Evolutionary conservation across 1,140 invertebrate genomes (phyloP), one percentile per base, ranked within the genome.

Genomic region (Heliconius hewitsoni): DNA sequence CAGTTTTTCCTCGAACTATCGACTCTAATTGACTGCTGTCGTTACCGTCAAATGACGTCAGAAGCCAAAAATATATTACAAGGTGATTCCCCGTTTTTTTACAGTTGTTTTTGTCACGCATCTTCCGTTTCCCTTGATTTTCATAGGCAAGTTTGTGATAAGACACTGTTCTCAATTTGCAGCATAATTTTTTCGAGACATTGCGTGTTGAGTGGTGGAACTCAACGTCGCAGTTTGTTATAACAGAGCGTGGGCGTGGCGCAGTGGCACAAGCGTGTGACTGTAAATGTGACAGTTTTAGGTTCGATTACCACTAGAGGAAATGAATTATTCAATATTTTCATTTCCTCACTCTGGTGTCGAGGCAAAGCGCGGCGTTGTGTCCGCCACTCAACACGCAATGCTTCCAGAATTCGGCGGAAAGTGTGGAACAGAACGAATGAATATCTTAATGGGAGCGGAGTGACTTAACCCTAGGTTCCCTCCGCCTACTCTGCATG

Each of bases 41-140:
- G 8, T 57, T 11, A 13, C 13, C n/a, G 27, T 27, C 60, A 66
- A 66, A 30, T 30, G 60, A 30, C 13, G 27, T 66, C 60, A 30
- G 27, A 30, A 30, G 60, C 60, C 60, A 66, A 66, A 66, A 66
- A 66, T 66, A 66, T 66, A 66, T 66, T 16, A 66, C 60, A 66
- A 66, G 60, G 23, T 66, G 60, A 66, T 27, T 66, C 27, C 27
- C 55, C 52, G 52, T 46, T 23, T 66, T 66, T 30, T 66, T 66
- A 0, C 60, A 16, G 11, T 66, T 27, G 60, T 66, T 66, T 66
- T 30, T 66, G 5, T 30, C 11, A 30, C 11, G 42, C 16, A 46
- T 16, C 42, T 46, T 16, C 13, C 4, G 42, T 16, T 66, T 52
- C 2, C 1, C 4, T 52, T 52, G 50, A 6, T 52, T 19, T 52